Percentiles rank a stretch among this genome's conserved stretches.
These are phyloP conservation scores for Pachliopta kotzebuea DNA, from an alignment of 2,888 invertebrate species.

Conservation along the genomic window DNA sequence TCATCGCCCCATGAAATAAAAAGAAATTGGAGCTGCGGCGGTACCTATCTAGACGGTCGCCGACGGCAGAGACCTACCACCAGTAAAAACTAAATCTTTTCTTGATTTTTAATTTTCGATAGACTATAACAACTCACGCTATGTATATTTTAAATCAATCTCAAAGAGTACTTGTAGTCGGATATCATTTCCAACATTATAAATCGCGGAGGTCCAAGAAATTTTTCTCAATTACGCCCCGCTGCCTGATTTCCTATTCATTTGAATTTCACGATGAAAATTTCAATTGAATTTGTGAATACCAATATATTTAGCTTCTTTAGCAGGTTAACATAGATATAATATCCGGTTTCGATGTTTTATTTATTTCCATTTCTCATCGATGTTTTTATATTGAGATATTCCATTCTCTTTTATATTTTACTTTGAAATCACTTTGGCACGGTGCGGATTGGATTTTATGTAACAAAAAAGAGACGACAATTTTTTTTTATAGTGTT, in stretches of 20 bases:
- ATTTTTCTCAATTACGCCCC: conserved; percentile 21
- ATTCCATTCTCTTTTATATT: too few species aligned
- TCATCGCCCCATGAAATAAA: too few species aligned
- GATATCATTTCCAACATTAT: conserved; percentile 19
- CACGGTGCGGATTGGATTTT: too few species aligned
- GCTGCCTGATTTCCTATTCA: conserved; percentile 24
- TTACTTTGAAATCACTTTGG: too few species aligned
- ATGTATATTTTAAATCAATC: not conserved
- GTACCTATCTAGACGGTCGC: too few species aligned
- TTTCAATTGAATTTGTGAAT: conserved; percentile 22
- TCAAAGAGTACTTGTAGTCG: not conserved
- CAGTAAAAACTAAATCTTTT: too few species aligned
- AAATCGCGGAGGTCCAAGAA: conserved; percentile 6
- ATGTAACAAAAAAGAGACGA: too few species aligned
- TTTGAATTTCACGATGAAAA: conserved; percentile 19
- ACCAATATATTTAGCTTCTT: conserved; percentile 22
- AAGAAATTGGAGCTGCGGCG: too few species aligned
- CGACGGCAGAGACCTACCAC: too few species aligned
- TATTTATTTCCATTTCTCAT: conserved; percentile 3
- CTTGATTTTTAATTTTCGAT: too few species aligned
- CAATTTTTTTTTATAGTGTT: too few species aligned
- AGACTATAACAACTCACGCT: not conserved
- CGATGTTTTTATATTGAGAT: too few species aligned
- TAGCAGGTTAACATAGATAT: conserved; percentile 20
- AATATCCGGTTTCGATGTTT: conserved; percentile 16